Evolutionary conservation across 2,888 invertebrate species (phyloP).

Genomic region (Blastobasis lacticolella): DNA sequence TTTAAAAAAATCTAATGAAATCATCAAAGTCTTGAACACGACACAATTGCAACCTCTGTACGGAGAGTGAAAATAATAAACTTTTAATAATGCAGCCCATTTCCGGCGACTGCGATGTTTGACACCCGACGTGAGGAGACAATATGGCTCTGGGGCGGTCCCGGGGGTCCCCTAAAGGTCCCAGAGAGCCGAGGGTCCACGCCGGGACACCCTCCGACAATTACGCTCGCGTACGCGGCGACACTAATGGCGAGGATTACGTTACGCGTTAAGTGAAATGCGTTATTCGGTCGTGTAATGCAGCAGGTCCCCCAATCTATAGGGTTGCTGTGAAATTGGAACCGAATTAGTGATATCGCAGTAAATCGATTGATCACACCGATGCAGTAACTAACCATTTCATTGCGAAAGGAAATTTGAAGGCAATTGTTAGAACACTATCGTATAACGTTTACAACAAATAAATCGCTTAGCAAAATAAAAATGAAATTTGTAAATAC

Average conservation of each 20-base stretch:
- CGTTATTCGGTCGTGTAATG: constrained; percentile 23
- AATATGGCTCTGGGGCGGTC: constrained; percentile 32
- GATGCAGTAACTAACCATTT: too few relatives aligned
- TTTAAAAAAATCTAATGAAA: too few relatives aligned
- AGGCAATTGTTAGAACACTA: too few relatives aligned
- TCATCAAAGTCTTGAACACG: too few relatives aligned
- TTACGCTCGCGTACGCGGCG: constrained; percentile 48
- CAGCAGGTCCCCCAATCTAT: constrained; percentile 23
- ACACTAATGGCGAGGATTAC: constrained; percentile 61
- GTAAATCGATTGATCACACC: too few relatives aligned
- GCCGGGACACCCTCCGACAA: constrained; percentile 63
- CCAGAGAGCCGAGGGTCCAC: constrained; percentile 58
- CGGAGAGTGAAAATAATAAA: too few relatives aligned
- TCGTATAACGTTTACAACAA: too few relatives aligned
- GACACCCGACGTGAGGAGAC: constrained; percentile 46
- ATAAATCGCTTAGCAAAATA: too few relatives aligned
- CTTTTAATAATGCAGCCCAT: too few relatives aligned
- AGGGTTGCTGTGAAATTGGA: constrained; percentile 27
- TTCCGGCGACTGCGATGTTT: constrained; percentile 33
- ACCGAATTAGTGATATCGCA: background rate
- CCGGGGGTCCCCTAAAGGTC: constrained; percentile 17
- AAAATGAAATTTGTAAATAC: too few relatives aligned
- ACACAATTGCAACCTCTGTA: too few relatives aligned
- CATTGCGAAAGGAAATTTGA: too few relatives aligned
- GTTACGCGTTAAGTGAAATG: constrained; percentile 55